A percentile compares a stretch with the other conserved stretches of the same genome.
phyloP scores from a whole-genome alignment of 2,888 invertebrate species.

The Acanthosepion lycidas region DNA sequence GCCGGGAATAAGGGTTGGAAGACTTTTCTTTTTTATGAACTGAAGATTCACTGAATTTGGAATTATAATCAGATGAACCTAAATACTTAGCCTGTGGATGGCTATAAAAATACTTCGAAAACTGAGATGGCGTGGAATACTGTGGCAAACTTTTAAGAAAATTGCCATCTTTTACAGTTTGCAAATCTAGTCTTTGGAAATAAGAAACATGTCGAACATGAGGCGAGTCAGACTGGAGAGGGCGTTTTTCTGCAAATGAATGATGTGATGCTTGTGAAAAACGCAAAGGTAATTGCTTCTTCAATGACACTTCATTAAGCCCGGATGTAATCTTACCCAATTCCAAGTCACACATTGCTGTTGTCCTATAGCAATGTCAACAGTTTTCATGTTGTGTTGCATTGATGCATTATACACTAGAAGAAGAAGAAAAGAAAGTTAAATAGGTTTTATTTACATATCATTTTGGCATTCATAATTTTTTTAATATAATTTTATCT shows the following conservation, averaged over 20 bases:
- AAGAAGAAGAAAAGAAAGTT: background rate
- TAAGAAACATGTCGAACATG: background rate
- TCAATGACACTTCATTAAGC: conserved; percentile 63
- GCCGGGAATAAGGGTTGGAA: conserved; percentile 65
- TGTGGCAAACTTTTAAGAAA: background rate
- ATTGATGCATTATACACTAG: background rate
- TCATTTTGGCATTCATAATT: no score
- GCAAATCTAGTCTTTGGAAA: background rate
- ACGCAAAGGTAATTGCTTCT: conserved; percentile 68
- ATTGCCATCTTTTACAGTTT: background rate
- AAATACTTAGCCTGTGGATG: background rate
- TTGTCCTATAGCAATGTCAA: background rate
- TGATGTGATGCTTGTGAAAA: conserved; percentile 63
- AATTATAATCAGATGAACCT: background rate
- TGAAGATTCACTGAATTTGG: conserved; percentile 20
- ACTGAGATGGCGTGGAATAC: background rate
- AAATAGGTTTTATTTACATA: no score
- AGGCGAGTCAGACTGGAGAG: background rate
- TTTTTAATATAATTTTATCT: no score
- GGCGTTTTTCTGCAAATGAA: background rate
- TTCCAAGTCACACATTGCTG: conserved; percentile 57
- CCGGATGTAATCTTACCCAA: conserved; percentile 59
- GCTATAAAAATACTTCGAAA: conserved; percentile 35
- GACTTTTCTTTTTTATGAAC: conserved; percentile 49
- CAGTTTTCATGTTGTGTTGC: conserved; percentile 2